Evolutionary conservation across 2,113 vertebrate genomes (phyloP).

Genomic region (Lagopus leucura): DNA sequence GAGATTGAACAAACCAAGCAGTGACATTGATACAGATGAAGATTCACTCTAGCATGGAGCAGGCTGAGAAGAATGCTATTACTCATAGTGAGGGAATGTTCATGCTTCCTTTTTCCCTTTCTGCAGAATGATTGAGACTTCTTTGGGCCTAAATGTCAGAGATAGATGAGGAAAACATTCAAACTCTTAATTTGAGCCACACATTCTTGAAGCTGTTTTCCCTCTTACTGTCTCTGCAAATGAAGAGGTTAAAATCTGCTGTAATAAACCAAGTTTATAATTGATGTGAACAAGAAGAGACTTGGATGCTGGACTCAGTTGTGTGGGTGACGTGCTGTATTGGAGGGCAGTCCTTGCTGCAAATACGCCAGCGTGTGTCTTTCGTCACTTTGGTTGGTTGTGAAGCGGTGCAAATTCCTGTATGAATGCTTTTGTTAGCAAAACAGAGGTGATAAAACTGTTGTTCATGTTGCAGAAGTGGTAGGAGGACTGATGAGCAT

Average conservation of each 20-base stretch:
- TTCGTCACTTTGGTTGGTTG: background rate
- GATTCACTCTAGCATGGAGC: constrained; percentile 80
- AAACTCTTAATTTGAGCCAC: background rate
- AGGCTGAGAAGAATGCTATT: background rate
- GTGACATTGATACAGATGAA: constrained; percentile 90
- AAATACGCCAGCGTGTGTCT: background rate
- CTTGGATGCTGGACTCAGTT: background rate
- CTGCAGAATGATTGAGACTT: background rate
- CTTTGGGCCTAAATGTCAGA: background rate
- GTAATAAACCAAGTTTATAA: background rate
- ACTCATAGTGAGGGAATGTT: constrained; percentile 6
- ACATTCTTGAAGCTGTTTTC: background rate
- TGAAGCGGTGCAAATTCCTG: background rate
- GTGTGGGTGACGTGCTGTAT: background rate
- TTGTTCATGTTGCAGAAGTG: background rate
- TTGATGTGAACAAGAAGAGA: background rate
- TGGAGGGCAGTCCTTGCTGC: background rate
- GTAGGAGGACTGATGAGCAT: background rate
- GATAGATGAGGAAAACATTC: background rate
- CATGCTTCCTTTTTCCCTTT: background rate
- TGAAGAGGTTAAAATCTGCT: background rate
- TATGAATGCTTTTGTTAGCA: background rate
- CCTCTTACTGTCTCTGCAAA: background rate
- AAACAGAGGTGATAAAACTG: background rate
- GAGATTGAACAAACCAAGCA: constrained; percentile 86